Base-by-base conservation (phyloP, 2,113 vertebrate genomes). In the Colaptes auratus region DNA sequence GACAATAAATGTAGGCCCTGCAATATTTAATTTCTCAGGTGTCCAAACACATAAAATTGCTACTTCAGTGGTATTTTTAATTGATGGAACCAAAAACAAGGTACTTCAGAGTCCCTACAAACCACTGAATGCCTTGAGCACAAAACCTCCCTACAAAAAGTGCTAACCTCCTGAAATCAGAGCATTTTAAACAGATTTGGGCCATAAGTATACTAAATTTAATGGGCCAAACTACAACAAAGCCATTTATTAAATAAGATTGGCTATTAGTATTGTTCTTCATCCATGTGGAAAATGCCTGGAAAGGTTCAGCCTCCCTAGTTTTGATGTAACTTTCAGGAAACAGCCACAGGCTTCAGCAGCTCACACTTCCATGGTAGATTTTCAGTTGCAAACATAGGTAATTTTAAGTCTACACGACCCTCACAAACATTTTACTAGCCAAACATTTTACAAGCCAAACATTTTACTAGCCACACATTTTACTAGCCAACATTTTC, bases 271-370 rank as follows among this genome's bases (percentile, higher is more conserved):
- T 21, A 76, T 31, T 56, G 63, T 44, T 53, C 56, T 28, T 33
- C n/a, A 60, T 28, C 21, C 44, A 72, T 12, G 15, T 35, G 33
- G 55, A 85, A 75, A 76, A 70, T 33, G 24, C 77, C 60, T 70
- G 31, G 53, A 76, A 89, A 82, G 17, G 9, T 52, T 83, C 65
- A 74, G 20, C 30, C 63, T 27, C 25, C 60, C 42, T 48, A 52
- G n/a, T 52, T 90, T 48, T 69, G 70, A 83, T 23, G 28, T 23
- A 89, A 7, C 39, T 83, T 64, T 39, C 48, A 86, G 52, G 17
- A 82, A 94, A 86, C 3, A 86, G 52, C 44, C 70, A 82, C 25
- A 89, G 58, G 48, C 25, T 92, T 73, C 46, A 86, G 50, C 35
- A 76, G 46, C 53, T 86, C 36, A 70, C 30, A 73, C 17, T 81